Conservation (phyloP, 2,888 invertebrate species). For the Aphrophora alni region DNA sequence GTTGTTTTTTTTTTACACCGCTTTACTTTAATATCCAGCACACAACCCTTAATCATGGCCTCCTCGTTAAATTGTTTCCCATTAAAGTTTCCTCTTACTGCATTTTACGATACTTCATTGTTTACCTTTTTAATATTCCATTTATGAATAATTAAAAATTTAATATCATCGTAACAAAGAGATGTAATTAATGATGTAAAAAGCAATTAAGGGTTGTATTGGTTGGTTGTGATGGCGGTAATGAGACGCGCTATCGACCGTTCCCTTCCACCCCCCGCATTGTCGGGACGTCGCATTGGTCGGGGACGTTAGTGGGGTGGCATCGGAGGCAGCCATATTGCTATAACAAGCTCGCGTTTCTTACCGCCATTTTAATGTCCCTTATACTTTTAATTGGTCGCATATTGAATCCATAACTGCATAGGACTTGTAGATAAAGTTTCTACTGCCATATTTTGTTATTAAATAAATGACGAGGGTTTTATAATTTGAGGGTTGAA, state of each 20-base stretch:
- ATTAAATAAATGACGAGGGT: not conserved
- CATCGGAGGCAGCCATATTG: not conserved
- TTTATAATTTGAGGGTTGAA: not conserved
- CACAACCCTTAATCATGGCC: no score
- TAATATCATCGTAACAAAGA: not conserved
- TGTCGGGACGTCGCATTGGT: not conserved
- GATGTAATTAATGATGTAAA: conserved; percentile 1
- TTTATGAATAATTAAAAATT: not conserved
- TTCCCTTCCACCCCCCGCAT: not conserved
- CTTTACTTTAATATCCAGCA: no score
- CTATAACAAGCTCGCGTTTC: not conserved
- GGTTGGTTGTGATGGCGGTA: conserved; percentile 4
- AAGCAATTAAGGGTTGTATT: not conserved
- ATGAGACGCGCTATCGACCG: not conserved
- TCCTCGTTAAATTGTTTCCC: no score
- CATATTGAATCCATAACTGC: conserved; percentile 2
- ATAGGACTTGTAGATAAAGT: not conserved
- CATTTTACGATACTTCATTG: not conserved
- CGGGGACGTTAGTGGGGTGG: not conserved
- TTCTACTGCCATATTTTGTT: not conserved
- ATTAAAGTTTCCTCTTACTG: no score
- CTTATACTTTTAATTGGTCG: not conserved
- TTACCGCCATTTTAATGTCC: conserved; percentile 9
- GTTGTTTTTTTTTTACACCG: no score
- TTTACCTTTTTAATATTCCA: not conserved